Percentiles rank a stretch among this genome's conserved stretches.
Evolutionary conservation across 2,888 invertebrate genomes (phyloP).

Genomic region (Aricia artaxerxes): DNA sequence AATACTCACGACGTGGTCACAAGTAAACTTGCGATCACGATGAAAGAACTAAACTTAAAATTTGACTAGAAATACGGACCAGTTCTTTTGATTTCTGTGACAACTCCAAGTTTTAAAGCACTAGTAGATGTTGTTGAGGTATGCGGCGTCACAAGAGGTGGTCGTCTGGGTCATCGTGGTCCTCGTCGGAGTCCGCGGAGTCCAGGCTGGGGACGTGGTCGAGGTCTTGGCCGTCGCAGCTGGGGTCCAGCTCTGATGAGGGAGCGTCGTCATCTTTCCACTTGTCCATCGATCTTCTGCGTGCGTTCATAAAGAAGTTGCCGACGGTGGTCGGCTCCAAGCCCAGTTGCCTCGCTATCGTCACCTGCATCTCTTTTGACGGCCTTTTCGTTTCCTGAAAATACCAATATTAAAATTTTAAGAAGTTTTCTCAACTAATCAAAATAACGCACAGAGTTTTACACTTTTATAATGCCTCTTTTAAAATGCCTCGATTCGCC

Average conservation of each 20-base stretch:
- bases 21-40: conserved; percentile 26
- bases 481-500: too few species aligned
- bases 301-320: conserved; percentile 99
- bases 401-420: conserved; percentile 21
- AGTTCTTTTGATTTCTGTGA: conserved; percentile 42
- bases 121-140: conserved; percentile 68
- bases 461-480: too few species aligned
- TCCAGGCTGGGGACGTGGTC: conserved; percentile 70
- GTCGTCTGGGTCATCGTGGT: conserved; percentile 70
- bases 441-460: too few species aligned
- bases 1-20: conserved; percentile 16
- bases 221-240: conserved; percentile 76
- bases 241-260: conserved; percentile 77
- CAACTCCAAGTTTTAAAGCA: conserved; percentile 69
- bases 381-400: conserved; percentile 98
- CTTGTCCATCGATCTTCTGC: conserved; percentile 97
- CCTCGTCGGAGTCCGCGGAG: conserved; percentile 72
- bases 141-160: conserved; percentile 79
- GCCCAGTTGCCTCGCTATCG: conserved; percentile 97
- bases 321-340: conserved; percentile 98
- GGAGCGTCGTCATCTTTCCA: conserved; percentile 97
- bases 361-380: conserved; percentile 99
- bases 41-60: conserved; percentile 26
- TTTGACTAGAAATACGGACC: conserved; percentile 27
- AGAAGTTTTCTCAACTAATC: not conserved